Base-by-base conservation (phyloP, 2,797 vertebrate genomes). In the Bryconaethiops microstoma region DNA sequence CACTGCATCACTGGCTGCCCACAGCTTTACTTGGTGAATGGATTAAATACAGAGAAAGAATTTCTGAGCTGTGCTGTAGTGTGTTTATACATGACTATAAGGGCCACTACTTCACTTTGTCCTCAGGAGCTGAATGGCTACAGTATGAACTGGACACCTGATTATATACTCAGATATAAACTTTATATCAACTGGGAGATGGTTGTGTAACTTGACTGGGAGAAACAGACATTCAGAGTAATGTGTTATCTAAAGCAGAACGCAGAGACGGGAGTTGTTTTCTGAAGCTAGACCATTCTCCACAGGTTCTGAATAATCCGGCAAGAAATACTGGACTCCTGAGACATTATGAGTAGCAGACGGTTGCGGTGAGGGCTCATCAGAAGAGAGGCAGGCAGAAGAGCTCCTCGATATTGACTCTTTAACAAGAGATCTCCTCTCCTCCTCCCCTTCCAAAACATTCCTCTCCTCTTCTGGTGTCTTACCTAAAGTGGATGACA, bases 191-290 rank as follows among this genome's bases (percentile, higher is more conserved):
- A n/a, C n/a, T n/a, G n/a, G n/a, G 21, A 60, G 42, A 48, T 14
- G 42, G 19, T 19, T 40, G 7, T 63, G 57, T 35, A 21, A 13
- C 1, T 9, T 68, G 13, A 16, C 35, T 14, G 29, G n/a, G 2
- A 42, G 4, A 3, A 21, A 5, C 25, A n/a, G 5, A 45, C 0
- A 17, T 29, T 19, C 2, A 65, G 9, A 29, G 35, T 10, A 5
- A 2, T 12, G 45, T 55, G 52, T 12, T 63, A 19, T 57, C 88
- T 90, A 93, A 21, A 92, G 81, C 79, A 95, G 74, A 78, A 82
- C 29, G 59, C 93, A 94, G 86, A 95, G 29, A 29, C 76, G 81
- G 40, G 81, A 85, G 71, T 84, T 86, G 45, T 77, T 59, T 29
- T 75, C 69, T 6, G 84, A 75, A n/a, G 52, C 68, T 60, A 60